Evolutionary conservation across 2,113 vertebrate genomes (phyloP).

Genomic region (Miniopterus natalensis): DNA sequence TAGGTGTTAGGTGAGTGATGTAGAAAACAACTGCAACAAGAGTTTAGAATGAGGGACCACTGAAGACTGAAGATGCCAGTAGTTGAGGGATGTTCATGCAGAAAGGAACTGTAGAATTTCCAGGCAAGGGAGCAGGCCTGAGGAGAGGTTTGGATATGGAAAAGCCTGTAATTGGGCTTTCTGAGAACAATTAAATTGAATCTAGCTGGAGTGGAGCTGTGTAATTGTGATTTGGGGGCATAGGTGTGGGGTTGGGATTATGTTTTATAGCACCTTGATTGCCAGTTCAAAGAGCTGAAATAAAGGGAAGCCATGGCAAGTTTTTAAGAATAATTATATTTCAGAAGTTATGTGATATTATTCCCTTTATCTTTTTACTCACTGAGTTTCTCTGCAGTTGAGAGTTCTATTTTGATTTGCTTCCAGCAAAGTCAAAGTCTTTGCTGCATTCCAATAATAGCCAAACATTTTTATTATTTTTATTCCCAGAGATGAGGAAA

Average conservation of each 20-base stretch:
- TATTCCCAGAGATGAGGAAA: constrained; percentile 2
- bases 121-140: not conserved
- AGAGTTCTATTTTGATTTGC: not conserved
- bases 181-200: not conserved
- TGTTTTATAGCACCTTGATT: not conserved
- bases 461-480: constrained; percentile 66
- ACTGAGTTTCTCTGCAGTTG: not conserved
- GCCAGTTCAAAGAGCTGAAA: not conserved
- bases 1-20: not conserved
- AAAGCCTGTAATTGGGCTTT: not conserved
- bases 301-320: not conserved
- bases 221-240: not conserved
- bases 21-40: not conserved
- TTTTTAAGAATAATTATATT: constrained; percentile 31
- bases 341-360: constrained; percentile 23
- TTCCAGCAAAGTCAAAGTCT: constrained; percentile 19
- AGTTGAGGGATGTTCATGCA: not conserved
- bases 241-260: not conserved
- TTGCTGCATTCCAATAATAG: not conserved
- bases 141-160: not conserved
- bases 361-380: not conserved
- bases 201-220: not conserved
- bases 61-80: not conserved
- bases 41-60: not conserved
- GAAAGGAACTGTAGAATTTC: not conserved